Percentiles rank a stretch among this genome's conserved stretches.
Conservation (phyloP, 2,797 vertebrate species). For the Acropternis orthonyx region DNA sequence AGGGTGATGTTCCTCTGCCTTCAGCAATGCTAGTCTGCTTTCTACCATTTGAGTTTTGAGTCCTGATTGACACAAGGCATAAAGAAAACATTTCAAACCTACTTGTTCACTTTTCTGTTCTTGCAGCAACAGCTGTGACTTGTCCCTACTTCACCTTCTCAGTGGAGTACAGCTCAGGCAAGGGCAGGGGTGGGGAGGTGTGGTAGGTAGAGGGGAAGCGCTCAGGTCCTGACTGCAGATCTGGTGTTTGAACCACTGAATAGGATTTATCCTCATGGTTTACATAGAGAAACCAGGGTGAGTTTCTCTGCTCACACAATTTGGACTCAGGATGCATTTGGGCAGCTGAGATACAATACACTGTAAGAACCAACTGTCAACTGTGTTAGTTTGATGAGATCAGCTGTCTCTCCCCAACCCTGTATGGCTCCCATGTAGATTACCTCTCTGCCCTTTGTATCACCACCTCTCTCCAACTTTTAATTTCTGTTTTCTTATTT, state of each 20-base stretch:
- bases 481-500: not conserved
- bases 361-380: not conserved
- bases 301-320: not conserved
- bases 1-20: not conserved
- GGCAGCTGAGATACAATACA: not conserved
- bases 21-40: not conserved
- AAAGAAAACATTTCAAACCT: not conserved
- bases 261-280: not conserved
- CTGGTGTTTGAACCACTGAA: not conserved
- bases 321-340: not conserved
- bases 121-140: not conserved
- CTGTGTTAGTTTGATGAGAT: not conserved
- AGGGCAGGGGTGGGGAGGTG: not conserved
- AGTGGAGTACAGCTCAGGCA: not conserved
- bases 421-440: not conserved
- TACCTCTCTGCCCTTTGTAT: not conserved
- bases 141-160: not conserved
- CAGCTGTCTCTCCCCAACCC: not conserved
- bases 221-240: fast-evolving
- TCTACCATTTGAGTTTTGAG: not conserved
- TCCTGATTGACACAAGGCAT: not conserved
- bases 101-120: not conserved
- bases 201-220: not conserved
- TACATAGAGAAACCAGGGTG: not conserved
- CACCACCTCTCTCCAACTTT: not conserved